A percentile compares a stretch with the other conserved stretches of the same genome.
Conservation (phyloP, 2,888 invertebrate genomes). For the Oscheius sp. region DNA sequence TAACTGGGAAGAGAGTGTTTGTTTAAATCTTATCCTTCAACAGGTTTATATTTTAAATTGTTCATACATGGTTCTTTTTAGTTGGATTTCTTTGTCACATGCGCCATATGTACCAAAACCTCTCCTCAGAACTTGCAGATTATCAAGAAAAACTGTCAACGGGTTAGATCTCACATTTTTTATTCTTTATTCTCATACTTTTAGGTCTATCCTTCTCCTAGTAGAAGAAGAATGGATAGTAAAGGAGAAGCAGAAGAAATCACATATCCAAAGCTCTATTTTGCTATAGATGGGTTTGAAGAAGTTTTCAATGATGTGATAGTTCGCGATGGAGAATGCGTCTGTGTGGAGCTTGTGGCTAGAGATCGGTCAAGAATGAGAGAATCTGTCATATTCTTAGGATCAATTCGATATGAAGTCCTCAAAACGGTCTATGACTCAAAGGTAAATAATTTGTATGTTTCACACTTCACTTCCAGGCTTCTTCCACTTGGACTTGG, state of each 20-base stretch:
- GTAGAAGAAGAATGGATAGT: conserved; percentile 88
- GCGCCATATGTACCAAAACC: conserved; percentile 96
- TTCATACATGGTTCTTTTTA: conserved; percentile 53
- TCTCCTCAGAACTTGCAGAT: conserved; percentile 97
- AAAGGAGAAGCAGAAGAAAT: conserved; percentile 98
- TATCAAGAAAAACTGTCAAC: conserved; percentile 85
- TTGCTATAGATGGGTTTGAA: conserved; percentile 98
- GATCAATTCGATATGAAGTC: conserved; percentile 96
- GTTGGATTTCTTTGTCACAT: conserved; percentile 94
- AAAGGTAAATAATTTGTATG: conserved; percentile 21
- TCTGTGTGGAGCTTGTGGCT: conserved; percentile 95
- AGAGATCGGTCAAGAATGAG: conserved; percentile 77
- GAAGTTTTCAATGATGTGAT: conserved; percentile 97
- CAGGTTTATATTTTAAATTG: conserved; percentile 75
- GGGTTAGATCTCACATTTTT: conserved; percentile 32
- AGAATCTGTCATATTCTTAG: conserved; percentile 95
- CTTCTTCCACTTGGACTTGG: conserved; percentile 70
- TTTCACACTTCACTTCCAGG: conserved; percentile 40
- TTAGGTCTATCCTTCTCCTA: conserved; percentile 92
- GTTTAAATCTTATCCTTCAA: conserved; percentile 93
- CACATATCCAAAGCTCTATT: conserved; percentile 98
- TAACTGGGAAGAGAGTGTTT: conserved; percentile 99
- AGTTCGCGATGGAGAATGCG: conserved; percentile 97
- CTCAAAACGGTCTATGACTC: conserved; percentile 78
- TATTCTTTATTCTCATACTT: background rate